phyloP scores from a whole-genome alignment of 2,113 vertebrate genomes.

The Vanacampus margaritifer region DNA sequence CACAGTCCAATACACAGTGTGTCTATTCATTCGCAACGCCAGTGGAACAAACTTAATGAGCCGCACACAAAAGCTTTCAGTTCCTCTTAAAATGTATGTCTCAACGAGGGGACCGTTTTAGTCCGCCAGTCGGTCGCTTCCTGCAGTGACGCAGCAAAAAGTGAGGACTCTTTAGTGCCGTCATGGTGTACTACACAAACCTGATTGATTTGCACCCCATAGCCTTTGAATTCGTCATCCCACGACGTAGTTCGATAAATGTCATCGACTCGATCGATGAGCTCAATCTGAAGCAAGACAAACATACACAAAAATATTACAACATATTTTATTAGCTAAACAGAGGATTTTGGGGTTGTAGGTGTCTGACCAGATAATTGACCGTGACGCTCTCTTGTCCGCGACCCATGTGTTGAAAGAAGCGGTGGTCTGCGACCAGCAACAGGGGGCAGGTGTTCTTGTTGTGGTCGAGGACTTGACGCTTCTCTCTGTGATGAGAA shows the following conservation, averaged over 20 bases:
- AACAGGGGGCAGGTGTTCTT: constrained; percentile 92
- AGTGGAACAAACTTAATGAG: constrained; percentile 53
- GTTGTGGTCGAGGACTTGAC: constrained; percentile 69
- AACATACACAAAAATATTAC: neutral
- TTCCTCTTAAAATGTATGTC: constrained; percentile 25
- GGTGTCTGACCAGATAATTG: constrained; percentile 85
- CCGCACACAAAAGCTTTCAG: constrained; percentile 48
- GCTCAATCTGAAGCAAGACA: constrained; percentile 80
- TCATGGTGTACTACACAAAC: constrained; percentile 56
- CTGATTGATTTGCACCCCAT: constrained; percentile 97
- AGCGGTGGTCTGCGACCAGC: constrained; percentile 95
- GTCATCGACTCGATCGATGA: constrained; percentile 97
- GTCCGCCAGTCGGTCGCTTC: constrained; percentile 23
- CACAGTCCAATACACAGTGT: constrained; percentile 41
- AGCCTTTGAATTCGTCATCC: constrained; percentile 88
- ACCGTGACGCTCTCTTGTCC: constrained; percentile 93
- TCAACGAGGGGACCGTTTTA: constrained; percentile 22
- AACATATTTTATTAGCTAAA: neutral
- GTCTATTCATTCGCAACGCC: constrained; percentile 53
- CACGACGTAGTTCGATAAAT: constrained; percentile 96
- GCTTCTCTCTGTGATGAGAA: constrained; percentile 73
- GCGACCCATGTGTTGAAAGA: constrained; percentile 91
- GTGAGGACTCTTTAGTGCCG: neutral
- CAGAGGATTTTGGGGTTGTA: neutral
- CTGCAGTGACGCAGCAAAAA: constrained; percentile 2